Percentiles rank a stretch among this genome's conserved stretches.
phyloP scores from a whole-genome alignment of 2,797 vertebrate genomes.

The Gymnocypris eckloni region DNA sequence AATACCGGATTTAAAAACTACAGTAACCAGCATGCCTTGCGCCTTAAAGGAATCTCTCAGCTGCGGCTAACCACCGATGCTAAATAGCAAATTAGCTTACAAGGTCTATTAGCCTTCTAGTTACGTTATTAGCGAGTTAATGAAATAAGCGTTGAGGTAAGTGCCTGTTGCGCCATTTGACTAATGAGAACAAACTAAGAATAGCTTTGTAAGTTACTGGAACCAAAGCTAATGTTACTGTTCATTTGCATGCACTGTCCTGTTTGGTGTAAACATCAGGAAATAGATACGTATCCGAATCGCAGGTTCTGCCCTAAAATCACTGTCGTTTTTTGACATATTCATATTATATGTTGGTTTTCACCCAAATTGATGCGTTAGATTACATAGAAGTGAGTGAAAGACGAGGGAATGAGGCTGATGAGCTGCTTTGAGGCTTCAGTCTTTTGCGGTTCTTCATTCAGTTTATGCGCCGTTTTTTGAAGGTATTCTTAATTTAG shows the following conservation, averaged over 20 bases:
- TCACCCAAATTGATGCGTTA: too few relatives aligned
- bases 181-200: background rate
- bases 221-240: background rate
- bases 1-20: background rate
- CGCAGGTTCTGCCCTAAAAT: background rate
- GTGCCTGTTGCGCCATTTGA: background rate
- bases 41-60: background rate
- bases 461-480: background rate
- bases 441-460: background rate
- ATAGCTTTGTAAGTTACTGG: background rate
- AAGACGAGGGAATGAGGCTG: background rate
- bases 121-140: background rate
- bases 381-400: background rate
- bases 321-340: background rate
- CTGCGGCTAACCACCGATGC: slow-evolving; percentile 16
- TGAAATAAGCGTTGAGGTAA: background rate
- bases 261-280: background rate
- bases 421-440: background rate
- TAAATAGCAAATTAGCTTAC: slow-evolving; percentile 39
- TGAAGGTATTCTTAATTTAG: background rate
- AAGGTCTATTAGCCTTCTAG: background rate
- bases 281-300: background rate
- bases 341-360: background rate
- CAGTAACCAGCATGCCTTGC: background rate
- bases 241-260: background rate